A percentile compares a stretch with the other conserved stretches of the same genome.
Evolutionary conservation across 53 echinoderm and acorn worm genomes (phyloP).

Genomic region (Paelopatides confundens): DNA sequence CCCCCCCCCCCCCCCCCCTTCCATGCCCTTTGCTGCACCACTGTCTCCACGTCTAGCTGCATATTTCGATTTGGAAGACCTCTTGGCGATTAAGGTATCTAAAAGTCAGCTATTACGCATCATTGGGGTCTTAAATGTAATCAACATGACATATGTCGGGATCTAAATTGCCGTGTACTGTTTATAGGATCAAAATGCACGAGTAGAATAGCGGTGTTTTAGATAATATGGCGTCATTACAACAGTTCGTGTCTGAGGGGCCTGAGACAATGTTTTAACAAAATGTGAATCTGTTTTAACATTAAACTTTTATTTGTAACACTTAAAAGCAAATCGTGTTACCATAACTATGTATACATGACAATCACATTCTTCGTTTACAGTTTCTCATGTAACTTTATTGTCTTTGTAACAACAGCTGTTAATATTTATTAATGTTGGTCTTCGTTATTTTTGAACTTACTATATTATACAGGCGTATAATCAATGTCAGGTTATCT

Average conservation of each 20-base stretch:
- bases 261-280: too few species aligned
- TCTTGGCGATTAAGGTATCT: background rate
- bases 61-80: too few species aligned
- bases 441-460: too few species aligned
- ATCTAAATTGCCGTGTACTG: background rate
- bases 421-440: background rate
- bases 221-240: background rate
- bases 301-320: background rate
- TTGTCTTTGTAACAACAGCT: background rate
- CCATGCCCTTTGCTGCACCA: too few species aligned
- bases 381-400: background rate
- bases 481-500: too few species aligned
- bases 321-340: background rate
- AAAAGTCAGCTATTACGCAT: background rate
- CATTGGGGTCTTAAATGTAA: background rate
- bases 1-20: too few species aligned
- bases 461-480: too few species aligned
- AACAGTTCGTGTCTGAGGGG: background rate
- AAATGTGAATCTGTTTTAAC: background rate
- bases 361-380: background rate
- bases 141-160: background rate
- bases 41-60: background rate
- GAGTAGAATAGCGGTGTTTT: background rate
- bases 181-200: background rate
- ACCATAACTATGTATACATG: background rate